phyloP scores from a whole-genome alignment of 2,113 vertebrate genomes.

The Phalacrocorax aristotelis region DNA sequence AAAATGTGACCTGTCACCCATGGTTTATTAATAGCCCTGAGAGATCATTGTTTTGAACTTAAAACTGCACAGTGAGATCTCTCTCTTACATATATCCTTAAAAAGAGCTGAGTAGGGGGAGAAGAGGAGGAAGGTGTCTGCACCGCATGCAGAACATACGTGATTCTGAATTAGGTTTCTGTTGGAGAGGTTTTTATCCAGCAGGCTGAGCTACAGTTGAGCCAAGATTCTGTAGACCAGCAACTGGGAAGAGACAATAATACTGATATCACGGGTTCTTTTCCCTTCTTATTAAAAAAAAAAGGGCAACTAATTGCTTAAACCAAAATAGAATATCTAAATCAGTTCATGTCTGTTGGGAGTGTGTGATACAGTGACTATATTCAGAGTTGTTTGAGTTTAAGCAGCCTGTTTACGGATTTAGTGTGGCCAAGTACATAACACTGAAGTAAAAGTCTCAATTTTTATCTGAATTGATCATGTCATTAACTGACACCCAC shows the following conservation, averaged over 20 bases:
- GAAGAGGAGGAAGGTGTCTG: conserved; percentile 46
- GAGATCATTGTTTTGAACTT: conserved; percentile 12
- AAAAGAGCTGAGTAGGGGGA: conserved; percentile 53
- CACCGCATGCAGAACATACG: background rate
- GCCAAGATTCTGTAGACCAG: background rate
- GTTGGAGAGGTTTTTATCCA: background rate
- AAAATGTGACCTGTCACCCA: background rate
- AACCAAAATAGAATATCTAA: conserved; percentile 56
- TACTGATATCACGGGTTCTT: background rate
- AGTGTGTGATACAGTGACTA: background rate
- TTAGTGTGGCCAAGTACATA: background rate
- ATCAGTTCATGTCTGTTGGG: conserved; percentile 58
- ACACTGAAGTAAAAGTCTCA: background rate
- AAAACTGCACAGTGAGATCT: background rate
- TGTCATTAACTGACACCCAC: background rate
- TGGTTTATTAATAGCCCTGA: background rate
- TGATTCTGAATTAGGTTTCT: background rate
- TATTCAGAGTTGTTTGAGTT: conserved; percentile 13
- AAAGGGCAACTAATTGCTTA: conserved; percentile 35
- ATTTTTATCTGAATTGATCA: background rate
- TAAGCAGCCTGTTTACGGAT: conserved; percentile 28
- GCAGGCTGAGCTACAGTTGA: background rate
- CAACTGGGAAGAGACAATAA: background rate
- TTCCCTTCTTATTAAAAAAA: background rate
- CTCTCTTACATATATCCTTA: background rate